Evolutionary conservation across 2,797 vertebrate species (phyloP), one percentile per base, ranked within the genome.

Genomic region (Muraenolepis orangiensis): DNA sequence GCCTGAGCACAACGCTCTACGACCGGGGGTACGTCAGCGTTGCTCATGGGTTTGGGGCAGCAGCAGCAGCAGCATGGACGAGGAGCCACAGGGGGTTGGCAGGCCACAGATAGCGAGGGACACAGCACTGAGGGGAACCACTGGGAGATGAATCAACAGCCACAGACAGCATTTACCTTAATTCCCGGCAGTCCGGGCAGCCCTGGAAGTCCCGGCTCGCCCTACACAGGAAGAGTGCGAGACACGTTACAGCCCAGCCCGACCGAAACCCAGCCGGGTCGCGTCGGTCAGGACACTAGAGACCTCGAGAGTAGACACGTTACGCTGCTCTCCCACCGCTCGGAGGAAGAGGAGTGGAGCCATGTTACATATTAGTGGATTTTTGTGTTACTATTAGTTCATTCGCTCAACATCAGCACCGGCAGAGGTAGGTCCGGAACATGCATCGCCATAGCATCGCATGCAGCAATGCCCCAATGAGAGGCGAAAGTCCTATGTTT

Each of bases 141-240:
- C 20, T 57, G 51, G 51, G 51, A n/a, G 51, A 57, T 57, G 51
- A 29, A 13, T 28, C 8, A 11, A 66, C 4, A 13, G 11, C 12
- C 13, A 16, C 87, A 92, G 90, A 86, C 69, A 85, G 82, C 90
- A 94, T 95, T 97, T 99, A 99, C 98, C 98, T 99, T 99, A 95
- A 99, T 99, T 90, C 98, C 98, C 89, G 98, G 98, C 86, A 99
- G 96, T 96, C 98, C 98, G 95, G 98, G 98, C 92, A 99, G 96
- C 93, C 98, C 98, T 94, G 98, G 98, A 90, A 99, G 97, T 94
- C 98, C 98, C 95, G 98, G 97, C 95, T 99, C 98, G 95, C 98
- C 98, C 97, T 99, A 96, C 85, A 95, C 72, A 95, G 94, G 94
- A 97, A 97, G 96, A 97, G 95, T 3, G 3, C 95, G 94, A 88